Conservation (phyloP, 2,113 vertebrate species). For the Bostrychus sinensis region DNA sequence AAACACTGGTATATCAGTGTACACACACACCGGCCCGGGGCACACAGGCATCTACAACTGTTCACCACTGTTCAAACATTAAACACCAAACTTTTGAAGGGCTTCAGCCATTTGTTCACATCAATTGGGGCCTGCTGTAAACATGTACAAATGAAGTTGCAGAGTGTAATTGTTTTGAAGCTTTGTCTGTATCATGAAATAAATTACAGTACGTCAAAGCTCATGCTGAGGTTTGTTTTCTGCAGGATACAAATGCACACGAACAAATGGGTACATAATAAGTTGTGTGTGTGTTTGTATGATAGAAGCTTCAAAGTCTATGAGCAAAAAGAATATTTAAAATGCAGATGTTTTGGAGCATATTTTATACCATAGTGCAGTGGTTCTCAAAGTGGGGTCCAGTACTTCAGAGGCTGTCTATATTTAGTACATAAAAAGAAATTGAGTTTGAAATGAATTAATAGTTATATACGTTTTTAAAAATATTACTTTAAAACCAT, state of each 20-base stretch:
- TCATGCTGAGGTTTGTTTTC: not conserved
- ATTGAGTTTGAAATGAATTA: no score
- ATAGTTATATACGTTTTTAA: no score
- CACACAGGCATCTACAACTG: conserved; percentile 14
- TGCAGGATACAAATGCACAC: not conserved
- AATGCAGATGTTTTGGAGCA: not conserved
- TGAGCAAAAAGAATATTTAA: not conserved
- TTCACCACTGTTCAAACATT: not conserved
- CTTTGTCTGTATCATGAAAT: no score
- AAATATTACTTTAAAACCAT: no score
- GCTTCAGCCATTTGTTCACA: not conserved
- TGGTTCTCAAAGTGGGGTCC: no score
- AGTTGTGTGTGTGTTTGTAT: not conserved
- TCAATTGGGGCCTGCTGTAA: not conserved
- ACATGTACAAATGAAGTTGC: not conserved
- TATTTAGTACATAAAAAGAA: no score
- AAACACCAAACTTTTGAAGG: no score
- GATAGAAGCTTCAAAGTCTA: not conserved
- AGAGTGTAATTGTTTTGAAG: not conserved
- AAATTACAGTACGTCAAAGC: not conserved
- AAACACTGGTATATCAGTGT: conserved; percentile 33
- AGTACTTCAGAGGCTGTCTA: no score
- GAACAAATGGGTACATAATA: not conserved
- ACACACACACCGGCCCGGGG: conserved; percentile 8
- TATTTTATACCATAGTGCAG: no score